A percentile compares a stretch with the other conserved stretches of the same genome.
Evolutionary conservation across 92 coral and sea anemone genomes (phyloP).

Genomic region (Phenganax subtilis): DNA sequence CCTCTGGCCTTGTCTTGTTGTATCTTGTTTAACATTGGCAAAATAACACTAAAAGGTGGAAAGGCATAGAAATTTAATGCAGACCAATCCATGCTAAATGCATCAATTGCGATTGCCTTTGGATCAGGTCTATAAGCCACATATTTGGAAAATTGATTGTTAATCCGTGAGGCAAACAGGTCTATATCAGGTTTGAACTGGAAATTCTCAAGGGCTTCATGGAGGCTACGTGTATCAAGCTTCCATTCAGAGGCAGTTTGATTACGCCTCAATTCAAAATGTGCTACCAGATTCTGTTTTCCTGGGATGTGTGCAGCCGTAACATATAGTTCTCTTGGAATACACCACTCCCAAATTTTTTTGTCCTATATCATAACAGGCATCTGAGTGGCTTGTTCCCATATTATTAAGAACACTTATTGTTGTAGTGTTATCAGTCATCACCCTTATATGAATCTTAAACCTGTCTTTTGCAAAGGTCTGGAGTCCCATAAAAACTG

Average conservation of each 20-base stretch:
- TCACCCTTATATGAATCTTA: background rate
- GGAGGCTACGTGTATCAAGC: too few relatives aligned
- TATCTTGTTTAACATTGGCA: background rate
- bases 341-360: slow-evolving; percentile 26
- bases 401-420: slow-evolving; percentile 15
- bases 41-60: slow-evolving; percentile 1
- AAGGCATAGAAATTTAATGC: background rate
- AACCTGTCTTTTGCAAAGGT: slow-evolving; percentile 23
- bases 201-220: too few relatives aligned
- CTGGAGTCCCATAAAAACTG: slow-evolving; percentile 27
- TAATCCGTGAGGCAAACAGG: background rate
- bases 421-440: background rate
- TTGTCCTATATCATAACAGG: background rate
- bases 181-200: background rate
- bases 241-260: too few relatives aligned
- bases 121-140: background rate
- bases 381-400: slow-evolving; percentile 18
- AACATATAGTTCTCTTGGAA: too few relatives aligned
- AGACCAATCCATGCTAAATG: background rate
- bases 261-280: background rate
- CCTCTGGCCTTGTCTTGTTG: background rate
- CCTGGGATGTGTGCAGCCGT: too few relatives aligned
- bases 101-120: background rate
- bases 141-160: background rate
- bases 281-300: background rate